These are phyloP conservation scores for Noturus placidus DNA, from an alignment of 2,113 vertebrate species.

Conservation along the genomic window DNA sequence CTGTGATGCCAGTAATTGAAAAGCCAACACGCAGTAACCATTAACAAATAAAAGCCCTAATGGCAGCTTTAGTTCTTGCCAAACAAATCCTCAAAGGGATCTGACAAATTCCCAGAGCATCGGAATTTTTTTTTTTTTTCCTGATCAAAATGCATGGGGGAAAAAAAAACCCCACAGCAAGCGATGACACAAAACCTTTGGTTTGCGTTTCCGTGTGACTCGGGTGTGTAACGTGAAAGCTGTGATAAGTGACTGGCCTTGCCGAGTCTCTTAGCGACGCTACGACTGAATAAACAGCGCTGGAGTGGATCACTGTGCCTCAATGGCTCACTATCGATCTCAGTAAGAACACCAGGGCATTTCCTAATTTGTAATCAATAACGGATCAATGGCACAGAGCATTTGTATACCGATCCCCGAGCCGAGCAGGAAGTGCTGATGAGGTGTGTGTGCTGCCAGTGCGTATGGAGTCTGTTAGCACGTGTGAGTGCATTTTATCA, in stretches of 20 bases:
- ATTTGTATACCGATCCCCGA: slow-evolving; percentile 60
- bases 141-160: background rate
- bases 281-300: slow-evolving; percentile 39
- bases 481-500: slow-evolving; percentile 57
- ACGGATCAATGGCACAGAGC: slow-evolving; percentile 66
- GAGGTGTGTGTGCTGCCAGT: slow-evolving; percentile 60
- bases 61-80: slow-evolving; percentile 3
- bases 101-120: background rate
- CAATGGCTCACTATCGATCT: slow-evolving; percentile 64
- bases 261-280: slow-evolving; percentile 33
- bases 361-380: slow-evolving; percentile 78
- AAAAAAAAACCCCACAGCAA: background rate
- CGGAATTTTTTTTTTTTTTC: background rate
- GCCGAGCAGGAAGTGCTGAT: slow-evolving; percentile 63
- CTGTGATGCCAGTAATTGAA: slow-evolving; percentile 17
- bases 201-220: background rate
- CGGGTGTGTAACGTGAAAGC: background rate
- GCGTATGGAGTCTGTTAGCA: slow-evolving; percentile 58
- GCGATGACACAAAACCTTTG: background rate
- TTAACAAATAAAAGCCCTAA: slow-evolving; percentile 13
- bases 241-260: slow-evolving; percentile 32
- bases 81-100: background rate
- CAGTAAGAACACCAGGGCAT: slow-evolving; percentile 68
- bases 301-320: slow-evolving; percentile 61
- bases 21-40: background rate